phyloP scores from a whole-genome alignment of 2,113 vertebrate species.

The Silurus glanis region DNA sequence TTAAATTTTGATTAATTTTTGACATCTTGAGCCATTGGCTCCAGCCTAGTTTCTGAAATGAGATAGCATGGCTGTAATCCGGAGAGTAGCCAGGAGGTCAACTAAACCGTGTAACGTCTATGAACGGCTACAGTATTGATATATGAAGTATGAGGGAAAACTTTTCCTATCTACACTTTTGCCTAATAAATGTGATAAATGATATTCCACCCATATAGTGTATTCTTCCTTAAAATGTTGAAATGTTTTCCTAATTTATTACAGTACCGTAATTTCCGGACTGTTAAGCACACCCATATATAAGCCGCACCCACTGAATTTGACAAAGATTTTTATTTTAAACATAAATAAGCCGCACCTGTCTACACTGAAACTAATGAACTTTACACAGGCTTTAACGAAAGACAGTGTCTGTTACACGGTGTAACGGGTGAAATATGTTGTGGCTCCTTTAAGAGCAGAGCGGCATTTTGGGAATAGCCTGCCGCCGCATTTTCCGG shows the following conservation, averaged over 20 bases:
- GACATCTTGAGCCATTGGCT: constrained; percentile 26
- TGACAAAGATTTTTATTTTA: too few relatives aligned
- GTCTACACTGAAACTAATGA: too few relatives aligned
- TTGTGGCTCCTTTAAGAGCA: too few relatives aligned
- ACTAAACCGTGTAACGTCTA: neutral
- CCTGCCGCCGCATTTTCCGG: too few relatives aligned
- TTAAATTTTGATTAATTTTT: constrained; percentile 61
- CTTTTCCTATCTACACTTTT: neutral
- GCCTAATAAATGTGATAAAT: neutral
- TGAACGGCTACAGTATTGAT: neutral
- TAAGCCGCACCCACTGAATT: too few relatives aligned
- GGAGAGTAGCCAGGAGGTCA: constrained; percentile 40
- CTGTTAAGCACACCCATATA: too few relatives aligned
- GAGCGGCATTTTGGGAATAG: too few relatives aligned
- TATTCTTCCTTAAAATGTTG: neutral
- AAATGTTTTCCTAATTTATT: neutral
- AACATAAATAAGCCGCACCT: too few relatives aligned
- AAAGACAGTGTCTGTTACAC: too few relatives aligned
- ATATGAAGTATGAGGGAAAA: neutral
- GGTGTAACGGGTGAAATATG: too few relatives aligned
- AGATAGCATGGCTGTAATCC: constrained; percentile 30
- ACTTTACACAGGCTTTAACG: too few relatives aligned
- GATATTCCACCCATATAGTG: neutral
- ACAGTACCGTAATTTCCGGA: too few relatives aligned
- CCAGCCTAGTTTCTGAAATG: constrained; percentile 31